phyloP scores from a whole-genome alignment of 37 sponge, comb jelly and placozoan genomes.

The Trichoplax adhaerens region DNA sequence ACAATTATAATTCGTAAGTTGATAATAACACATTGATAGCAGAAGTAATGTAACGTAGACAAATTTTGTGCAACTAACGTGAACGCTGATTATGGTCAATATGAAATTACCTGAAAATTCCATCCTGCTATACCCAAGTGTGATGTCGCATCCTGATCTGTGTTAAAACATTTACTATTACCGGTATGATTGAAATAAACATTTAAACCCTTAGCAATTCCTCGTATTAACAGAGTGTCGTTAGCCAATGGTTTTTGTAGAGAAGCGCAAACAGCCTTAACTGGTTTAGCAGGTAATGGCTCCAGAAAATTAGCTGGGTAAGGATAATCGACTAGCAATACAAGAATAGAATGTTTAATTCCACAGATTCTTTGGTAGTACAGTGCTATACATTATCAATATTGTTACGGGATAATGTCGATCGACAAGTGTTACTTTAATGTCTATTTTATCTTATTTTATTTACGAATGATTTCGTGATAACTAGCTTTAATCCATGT shows the following conservation, averaged over 20 bases:
- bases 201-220: no score
- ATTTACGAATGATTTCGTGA: no score
- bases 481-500: no score
- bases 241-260: no score
- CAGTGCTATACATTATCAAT: no score
- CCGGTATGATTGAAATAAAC: no score
- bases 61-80: background rate
- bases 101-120: constrained; percentile 31
- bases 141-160: constrained; percentile 9
- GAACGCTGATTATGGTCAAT: background rate
- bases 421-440: no score
- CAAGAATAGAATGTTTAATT: background rate
- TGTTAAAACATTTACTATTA: no score
- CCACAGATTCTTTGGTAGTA: no score
- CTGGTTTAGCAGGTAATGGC: constrained; percentile 1
- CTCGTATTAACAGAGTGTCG: no score
- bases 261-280: background rate
- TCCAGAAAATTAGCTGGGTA: constrained; percentile 2
- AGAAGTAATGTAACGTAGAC: background rate
- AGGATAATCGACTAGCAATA: background rate
- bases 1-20: background rate
- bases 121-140: constrained; percentile 33
- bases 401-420: no score
- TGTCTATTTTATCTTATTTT: no score
- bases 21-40: background rate